Evolutionary conservation across 2,113 vertebrate genomes (phyloP).

Genomic region (Pollachius pollachius): DNA sequence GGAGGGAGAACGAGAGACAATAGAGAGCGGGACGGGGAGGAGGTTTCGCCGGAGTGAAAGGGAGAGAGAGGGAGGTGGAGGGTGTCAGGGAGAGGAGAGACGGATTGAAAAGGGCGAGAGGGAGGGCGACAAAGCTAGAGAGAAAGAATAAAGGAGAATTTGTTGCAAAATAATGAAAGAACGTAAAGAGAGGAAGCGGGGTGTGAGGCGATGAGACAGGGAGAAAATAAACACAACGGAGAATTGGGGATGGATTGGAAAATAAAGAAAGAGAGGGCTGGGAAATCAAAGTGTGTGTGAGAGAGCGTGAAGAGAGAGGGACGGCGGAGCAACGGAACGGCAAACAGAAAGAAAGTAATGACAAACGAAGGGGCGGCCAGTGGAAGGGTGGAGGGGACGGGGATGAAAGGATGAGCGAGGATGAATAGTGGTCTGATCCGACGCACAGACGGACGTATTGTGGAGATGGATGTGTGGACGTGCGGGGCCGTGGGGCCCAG

Average conservation of each 20-base stretch:
- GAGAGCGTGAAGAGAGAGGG: no score
- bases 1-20: no score
- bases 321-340: no score
- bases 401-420: conserved; percentile 53
- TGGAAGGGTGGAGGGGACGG: conserved; percentile 24
- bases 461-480: conserved; percentile 68
- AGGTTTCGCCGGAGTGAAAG: conserved; percentile 8
- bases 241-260: no score
- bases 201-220: background rate
- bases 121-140: conserved; percentile 21
- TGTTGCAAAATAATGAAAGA: no score
- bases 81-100: background rate
- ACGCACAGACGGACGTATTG: conserved; percentile 58
- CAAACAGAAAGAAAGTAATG: conserved; percentile 4
- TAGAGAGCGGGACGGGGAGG: no score
- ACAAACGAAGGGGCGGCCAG: conserved; percentile 8
- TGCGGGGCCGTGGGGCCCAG: conserved; percentile 60
- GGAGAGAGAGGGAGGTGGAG: background rate
- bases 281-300: no score
- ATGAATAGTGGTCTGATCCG: conserved; percentile 57
- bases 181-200: conserved; percentile 1
- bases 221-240: no score
- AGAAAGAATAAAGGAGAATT: conserved; percentile 13
- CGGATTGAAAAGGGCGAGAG: conserved; percentile 8
- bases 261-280: no score